Conservation (phyloP, 2,888 invertebrate species). For the Dynastes tityus region DNA sequence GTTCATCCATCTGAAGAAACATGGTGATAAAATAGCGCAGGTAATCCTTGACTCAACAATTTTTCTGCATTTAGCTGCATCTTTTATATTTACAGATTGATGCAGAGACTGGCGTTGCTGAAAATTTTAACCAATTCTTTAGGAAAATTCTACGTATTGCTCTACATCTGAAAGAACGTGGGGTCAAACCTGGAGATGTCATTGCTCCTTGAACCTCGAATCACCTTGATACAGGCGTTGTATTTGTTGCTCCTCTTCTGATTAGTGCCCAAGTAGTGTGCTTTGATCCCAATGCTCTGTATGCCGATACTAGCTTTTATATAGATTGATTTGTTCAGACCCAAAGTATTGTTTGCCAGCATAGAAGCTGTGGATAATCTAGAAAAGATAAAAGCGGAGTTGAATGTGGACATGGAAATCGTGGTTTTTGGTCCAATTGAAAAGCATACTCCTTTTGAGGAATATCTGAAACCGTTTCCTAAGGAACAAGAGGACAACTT, state of each 20-base stretch:
- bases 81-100: conserved; percentile 66
- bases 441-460: conserved; percentile 32
- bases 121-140: conserved; percentile 65
- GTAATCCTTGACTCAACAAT: background rate
- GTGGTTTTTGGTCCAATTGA: conserved; percentile 52
- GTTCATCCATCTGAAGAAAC: conserved; percentile 27
- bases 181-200: conserved; percentile 69
- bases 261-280: conserved; percentile 66
- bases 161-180: conserved; percentile 66
- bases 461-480: conserved; percentile 29
- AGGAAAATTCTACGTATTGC: conserved; percentile 70
- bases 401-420: conserved; percentile 38
- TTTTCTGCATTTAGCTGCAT: background rate
- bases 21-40: conserved; percentile 46
- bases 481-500: conserved; percentile 53
- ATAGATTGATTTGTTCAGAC: conserved; percentile 56
- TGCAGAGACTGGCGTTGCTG: conserved; percentile 68
- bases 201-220: conserved; percentile 71
- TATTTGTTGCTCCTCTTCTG: conserved; percentile 70
- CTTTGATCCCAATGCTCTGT: conserved; percentile 60
- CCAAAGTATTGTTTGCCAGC: conserved; percentile 54
- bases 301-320: conserved; percentile 56
- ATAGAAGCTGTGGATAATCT: conserved; percentile 48
- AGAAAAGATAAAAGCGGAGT: conserved; percentile 34
- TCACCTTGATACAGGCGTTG: conserved; percentile 69